Conservation (phyloP, 2,797 vertebrate species). For the Coracias cyanogaster region DNA sequence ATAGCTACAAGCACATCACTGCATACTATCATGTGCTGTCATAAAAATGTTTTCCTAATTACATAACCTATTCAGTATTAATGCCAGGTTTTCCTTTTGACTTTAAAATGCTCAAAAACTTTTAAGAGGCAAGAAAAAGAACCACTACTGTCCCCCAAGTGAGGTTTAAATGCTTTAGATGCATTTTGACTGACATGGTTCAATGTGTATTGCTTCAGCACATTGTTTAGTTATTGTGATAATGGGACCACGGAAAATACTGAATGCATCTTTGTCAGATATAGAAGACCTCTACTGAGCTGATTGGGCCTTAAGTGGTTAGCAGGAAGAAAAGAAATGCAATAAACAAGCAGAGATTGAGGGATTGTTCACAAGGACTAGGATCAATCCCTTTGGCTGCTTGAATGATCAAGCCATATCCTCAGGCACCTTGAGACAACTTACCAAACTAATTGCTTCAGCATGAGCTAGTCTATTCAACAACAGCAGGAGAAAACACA, state of each 20-base stretch:
- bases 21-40: not conserved
- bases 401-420: slow-evolving; percentile 55
- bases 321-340: slow-evolving; percentile 40
- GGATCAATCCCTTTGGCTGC: slow-evolving; percentile 54
- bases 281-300: not conserved
- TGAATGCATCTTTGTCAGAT: not conserved
- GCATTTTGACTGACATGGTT: not conserved
- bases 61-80: not conserved
- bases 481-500: not conserved
- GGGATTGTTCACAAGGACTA: slow-evolving; percentile 33
- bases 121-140: not conserved
- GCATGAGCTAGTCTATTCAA: slow-evolving; percentile 27
- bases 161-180: not conserved
- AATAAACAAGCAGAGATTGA: slow-evolving; percentile 60
- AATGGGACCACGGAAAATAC: not conserved
- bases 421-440: slow-evolving; percentile 47
- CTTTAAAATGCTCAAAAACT: not conserved
- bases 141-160: accelerated
- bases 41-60: not conserved
- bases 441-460: slow-evolving; percentile 69
- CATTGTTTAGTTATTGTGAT: not conserved
- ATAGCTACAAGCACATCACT: not conserved
- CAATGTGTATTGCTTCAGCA: not conserved
- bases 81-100: not conserved
- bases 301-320: slow-evolving; percentile 27